Evolutionary conservation across 2,113 vertebrate genomes (phyloP), one percentile per base, ranked within the genome.

Genomic region (Rhadina sibilatrix): DNA sequence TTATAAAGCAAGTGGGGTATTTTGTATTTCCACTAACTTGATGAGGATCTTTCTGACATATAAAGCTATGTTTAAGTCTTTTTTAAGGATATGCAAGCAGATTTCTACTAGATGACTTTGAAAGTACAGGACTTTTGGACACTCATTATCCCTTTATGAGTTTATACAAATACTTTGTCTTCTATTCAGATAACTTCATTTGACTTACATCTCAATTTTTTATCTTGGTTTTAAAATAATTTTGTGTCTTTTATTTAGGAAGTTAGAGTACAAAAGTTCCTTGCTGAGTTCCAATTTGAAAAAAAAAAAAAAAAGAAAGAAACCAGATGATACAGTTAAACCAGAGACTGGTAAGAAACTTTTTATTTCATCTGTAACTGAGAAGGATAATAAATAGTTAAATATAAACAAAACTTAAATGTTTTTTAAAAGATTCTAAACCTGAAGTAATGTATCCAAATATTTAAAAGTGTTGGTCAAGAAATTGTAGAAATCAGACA

Each of bases 361-460:
- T 91, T 92, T 70, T n/a, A 47, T 91, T 59, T 59, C 3, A 71
- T 54, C 47, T n/a, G 4, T 52, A 71, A 59, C 23, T 75, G 22
- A 78, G 47, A 82, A 82, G 11, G 25, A 60, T 19, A 25, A 54
- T 28, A 35, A 77, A 37, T 23, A 89, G 23, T 25, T 70, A 89
- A 27, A 68, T 64, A 35, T 63, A 81, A 93, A 75, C 14, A 75
- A 93, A 91, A 60, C 3, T 10, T 40, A 47, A 31, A 3, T 7
- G 27, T 8, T 38, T 66, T 46, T 35, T 3, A 0, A 0, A 4
- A 27, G 87, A 69, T 7, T 57, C 3, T 66, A 49, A 59, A 40
- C 6, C 44, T 60, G 30, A 59, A 68, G 63, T 68, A 63, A 44
- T 54, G 7, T 28, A 66, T 12, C n/a, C 12, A 66, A 69, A 74